phyloP scores from a whole-genome alignment of 2,888 invertebrate species.

The Luffia ferchaultella region DNA sequence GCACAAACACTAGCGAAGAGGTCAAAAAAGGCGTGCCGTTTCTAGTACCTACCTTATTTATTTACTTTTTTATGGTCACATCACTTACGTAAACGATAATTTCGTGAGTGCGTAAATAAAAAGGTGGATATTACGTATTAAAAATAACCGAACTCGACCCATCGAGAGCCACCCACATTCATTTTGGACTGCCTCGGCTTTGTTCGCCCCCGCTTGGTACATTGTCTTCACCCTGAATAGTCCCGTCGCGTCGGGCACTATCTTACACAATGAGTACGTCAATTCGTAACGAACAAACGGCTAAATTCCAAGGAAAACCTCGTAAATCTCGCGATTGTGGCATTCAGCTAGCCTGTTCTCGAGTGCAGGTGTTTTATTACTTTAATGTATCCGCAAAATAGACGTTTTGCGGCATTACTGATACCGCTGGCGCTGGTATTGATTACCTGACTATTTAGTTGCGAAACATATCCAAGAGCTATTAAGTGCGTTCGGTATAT shows the following conservation, averaged over 20 bases:
- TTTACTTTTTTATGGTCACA: too few relatives aligned
- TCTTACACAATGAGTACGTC: constrained; percentile 59
- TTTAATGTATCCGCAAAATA: constrained; percentile 8
- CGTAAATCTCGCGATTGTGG: constrained; percentile 34
- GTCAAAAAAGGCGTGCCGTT: too few relatives aligned
- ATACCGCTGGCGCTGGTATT: constrained; percentile 3
- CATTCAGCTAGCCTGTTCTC: constrained; percentile 17
- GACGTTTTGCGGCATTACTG: constrained; percentile 1
- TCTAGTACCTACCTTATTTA: too few relatives aligned
- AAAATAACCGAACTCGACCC: constrained; percentile 5
- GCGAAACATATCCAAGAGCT: too few relatives aligned
- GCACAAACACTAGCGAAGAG: too few relatives aligned
- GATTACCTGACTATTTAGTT: too few relatives aligned
- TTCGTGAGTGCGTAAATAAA: too few relatives aligned
- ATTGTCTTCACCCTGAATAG: constrained; percentile 61
- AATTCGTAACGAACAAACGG: constrained; percentile 33
- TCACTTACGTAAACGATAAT: too few relatives aligned
- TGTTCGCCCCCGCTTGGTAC: constrained; percentile 45
- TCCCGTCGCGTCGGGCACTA: constrained; percentile 47
- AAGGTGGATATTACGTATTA: too few relatives aligned
- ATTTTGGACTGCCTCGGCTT: not conserved
- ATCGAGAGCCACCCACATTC: constrained; percentile 4
- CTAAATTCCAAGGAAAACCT: constrained; percentile 38
- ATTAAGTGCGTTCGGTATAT: too few relatives aligned
- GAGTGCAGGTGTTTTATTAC: constrained; percentile 18